Base-by-base conservation (phyloP, 2,888 invertebrate species). In the Miltochrista miniata region DNA sequence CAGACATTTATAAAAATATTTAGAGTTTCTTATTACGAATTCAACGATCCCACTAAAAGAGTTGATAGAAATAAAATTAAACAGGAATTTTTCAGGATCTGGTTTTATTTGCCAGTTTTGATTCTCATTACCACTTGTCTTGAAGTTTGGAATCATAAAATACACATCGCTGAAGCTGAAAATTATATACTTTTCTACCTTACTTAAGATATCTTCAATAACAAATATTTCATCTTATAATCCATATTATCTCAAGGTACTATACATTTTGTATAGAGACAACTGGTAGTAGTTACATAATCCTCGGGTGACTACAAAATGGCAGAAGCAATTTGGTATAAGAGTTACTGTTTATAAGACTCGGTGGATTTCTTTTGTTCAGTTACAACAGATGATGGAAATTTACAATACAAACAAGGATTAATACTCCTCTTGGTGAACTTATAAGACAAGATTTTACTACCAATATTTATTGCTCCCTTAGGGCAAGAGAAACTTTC, bases 321-420 rank as follows among this genome's bases (percentile, higher is more conserved):
- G 72, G 75, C 72, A 66, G 61, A 76, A 81, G 76, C 81, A 83
- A 87, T 86, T 84, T 80, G 63, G 72, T 78, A 72, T 76, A 76
- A 70, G 71, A 53, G 49, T 50, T 59, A 73, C 62, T 72, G 72
- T 75, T 79, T 81, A 81, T 74, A 76, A 74, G 73, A 61, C 81
- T 76, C 79, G 14, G 58, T 72, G 80, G 83, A 76, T 68, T 76
- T 59, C 70, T 72, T 68, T 80, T 79, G 77, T 78, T 82, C 74
- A 70, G 62, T 51, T 38, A 53, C 50, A 60, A 58, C 68, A 64
- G 59, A 76, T 63, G 64, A 62, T 58, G 62, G 61, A 62, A 74
- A 68, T 64, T 62, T 65, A 60, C 53, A 64, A 62, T 52, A 65
- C 65, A 57, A 62, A 66, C 65, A 65, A 64, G 56, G 59, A 48